These are phyloP conservation scores for Calephelis nemesis DNA, from an alignment of 1,140 invertebrate genomes.

Conservation along the genomic window DNA sequence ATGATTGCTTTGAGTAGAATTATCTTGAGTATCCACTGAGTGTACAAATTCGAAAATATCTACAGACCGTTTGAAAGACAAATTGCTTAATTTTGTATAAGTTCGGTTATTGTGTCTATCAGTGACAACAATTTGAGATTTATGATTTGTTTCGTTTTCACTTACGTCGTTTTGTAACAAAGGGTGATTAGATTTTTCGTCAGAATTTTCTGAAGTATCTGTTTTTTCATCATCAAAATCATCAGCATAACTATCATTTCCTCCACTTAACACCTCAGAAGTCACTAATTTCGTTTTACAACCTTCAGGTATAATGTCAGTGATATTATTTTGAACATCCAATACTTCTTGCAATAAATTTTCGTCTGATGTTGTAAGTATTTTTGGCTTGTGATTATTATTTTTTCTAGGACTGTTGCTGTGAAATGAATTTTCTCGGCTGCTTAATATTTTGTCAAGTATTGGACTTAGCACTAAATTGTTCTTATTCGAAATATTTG, in stretches of 20 bases:
- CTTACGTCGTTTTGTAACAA: background rate
- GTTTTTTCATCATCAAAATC: conserved; percentile 73
- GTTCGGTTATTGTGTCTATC: conserved; percentile 38
- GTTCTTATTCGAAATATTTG: conserved; percentile 47
- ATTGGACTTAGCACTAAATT: conserved; percentile 58
- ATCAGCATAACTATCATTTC: conserved; percentile 59
- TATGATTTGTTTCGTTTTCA: conserved; percentile 20
- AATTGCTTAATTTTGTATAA: conserved; percentile 50
- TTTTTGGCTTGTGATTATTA: conserved; percentile 40
- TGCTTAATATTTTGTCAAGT: conserved; percentile 59
- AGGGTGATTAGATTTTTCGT: background rate
- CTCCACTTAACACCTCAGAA: background rate
- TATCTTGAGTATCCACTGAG: conserved; percentile 64
- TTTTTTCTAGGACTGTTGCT: conserved; percentile 42
- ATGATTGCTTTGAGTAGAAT: conserved; percentile 60
- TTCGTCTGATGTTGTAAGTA: conserved; percentile 65
- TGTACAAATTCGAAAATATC: conserved; percentile 74
- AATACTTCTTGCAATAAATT: conserved; percentile 68
- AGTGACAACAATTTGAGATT: conserved; percentile 21
- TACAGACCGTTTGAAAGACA: conserved; percentile 65
- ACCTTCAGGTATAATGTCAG: conserved; percentile 45
- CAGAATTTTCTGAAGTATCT: conserved; percentile 35
- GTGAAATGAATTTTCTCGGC: conserved; percentile 55
- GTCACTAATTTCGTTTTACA: conserved; percentile 25
- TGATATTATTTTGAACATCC: conserved; percentile 58